Evolutionary conservation across 2,113 vertebrate genomes (phyloP).

Genomic region (Ginglymostoma cirratum): DNA sequence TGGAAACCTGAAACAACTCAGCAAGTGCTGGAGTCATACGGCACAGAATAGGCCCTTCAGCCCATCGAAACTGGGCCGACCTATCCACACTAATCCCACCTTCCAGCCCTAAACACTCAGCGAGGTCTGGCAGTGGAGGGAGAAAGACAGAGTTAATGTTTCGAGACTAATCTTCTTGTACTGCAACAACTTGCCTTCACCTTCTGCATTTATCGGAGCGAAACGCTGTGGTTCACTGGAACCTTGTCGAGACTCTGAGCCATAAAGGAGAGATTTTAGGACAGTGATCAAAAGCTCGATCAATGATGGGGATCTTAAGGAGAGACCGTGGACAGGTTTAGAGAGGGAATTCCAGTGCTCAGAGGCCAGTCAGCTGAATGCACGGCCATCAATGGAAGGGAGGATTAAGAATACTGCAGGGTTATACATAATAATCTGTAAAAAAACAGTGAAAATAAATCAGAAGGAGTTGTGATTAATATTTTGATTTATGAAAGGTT

Average conservation of each 20-base stretch:
- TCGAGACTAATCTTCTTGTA: too few relatives aligned
- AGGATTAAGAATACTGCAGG: background rate
- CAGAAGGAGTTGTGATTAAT: background rate
- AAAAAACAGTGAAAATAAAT: background rate
- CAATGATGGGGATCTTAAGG: background rate
- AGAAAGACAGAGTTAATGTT: too few relatives aligned
- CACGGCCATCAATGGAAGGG: background rate
- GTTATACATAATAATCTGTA: background rate
- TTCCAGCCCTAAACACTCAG: too few relatives aligned
- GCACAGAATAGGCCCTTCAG: too few relatives aligned
- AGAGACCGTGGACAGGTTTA: background rate
- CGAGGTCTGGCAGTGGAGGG: too few relatives aligned
- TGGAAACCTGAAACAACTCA: too few relatives aligned
- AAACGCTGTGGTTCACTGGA: background rate
- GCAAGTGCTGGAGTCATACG: too few relatives aligned
- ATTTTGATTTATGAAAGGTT: background rate
- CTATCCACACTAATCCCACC: too few relatives aligned
- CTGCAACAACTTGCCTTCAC: background rate
- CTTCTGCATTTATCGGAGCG: background rate
- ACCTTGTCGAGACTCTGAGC: background rate
- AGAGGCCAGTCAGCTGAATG: background rate
- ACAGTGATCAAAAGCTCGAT: background rate
- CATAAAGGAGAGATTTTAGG: background rate
- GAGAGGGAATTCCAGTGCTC: background rate
- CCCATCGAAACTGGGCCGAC: too few relatives aligned